phyloP scores from a whole-genome alignment of 2,113 vertebrate species.

The Thamnophis sirtalis region DNA sequence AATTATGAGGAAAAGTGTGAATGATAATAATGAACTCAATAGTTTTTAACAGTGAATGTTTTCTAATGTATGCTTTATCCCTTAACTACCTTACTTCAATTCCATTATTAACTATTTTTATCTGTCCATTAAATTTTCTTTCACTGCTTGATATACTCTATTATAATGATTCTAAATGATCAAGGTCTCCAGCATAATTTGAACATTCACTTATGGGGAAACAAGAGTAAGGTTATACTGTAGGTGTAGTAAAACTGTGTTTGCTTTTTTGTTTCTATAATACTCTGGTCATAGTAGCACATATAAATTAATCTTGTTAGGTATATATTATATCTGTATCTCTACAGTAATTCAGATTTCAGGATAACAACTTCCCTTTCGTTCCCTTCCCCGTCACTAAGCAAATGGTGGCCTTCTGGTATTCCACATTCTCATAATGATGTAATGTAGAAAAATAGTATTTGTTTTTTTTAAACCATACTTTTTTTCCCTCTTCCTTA shows the following conservation, averaged over 20 bases:
- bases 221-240: constrained; percentile 21
- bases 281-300: constrained; percentile 12
- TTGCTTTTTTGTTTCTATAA: background rate
- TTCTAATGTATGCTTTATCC: constrained; percentile 1
- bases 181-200: constrained; percentile 45
- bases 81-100: constrained; percentile 4
- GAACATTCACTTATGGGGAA: constrained; percentile 34
- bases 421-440: constrained; percentile 29
- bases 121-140: background rate
- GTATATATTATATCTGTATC: constrained; percentile 15
- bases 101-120: constrained; percentile 19
- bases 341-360: constrained; percentile 42
- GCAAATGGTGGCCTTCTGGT: constrained; percentile 54
- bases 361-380: constrained; percentile 6
- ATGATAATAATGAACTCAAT: constrained; percentile 40
- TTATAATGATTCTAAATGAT: constrained; percentile 28
- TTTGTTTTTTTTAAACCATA: constrained; percentile 31
- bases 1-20: constrained; percentile 13
- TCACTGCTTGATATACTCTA: constrained; percentile 34
- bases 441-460: constrained; percentile 42
- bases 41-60: constrained; percentile 22
- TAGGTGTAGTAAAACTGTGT: constrained; percentile 8
- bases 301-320: constrained; percentile 20
- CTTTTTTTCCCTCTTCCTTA: background rate
- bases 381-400: constrained; percentile 25